Percentiles rank a stretch among this genome's conserved stretches.
Conservation (phyloP, 2,888 invertebrate genomes). For the Dynastes hyllus region DNA sequence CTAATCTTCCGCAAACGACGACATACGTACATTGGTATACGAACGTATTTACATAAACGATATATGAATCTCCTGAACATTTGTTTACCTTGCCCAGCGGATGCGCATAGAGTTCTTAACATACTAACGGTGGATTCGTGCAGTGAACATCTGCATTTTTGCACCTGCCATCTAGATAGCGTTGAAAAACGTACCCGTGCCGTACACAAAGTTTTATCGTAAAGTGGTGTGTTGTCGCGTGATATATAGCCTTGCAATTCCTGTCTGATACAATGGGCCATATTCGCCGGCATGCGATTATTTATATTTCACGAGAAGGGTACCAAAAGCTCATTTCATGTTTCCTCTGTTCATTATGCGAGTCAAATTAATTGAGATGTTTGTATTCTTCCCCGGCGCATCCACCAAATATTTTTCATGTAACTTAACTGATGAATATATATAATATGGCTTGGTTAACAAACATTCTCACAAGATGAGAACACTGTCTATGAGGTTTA, state of each 20-base stretch:
- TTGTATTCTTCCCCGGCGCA: too few species aligned
- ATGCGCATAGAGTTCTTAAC: constrained; percentile 27
- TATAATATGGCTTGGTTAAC: too few species aligned
- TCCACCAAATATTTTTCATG: too few species aligned
- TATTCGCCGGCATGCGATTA: too few species aligned
- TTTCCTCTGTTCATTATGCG: too few species aligned
- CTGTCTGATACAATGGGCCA: too few species aligned
- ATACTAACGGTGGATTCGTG: constrained; percentile 41
- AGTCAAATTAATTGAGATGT: too few species aligned
- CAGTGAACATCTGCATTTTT: constrained; percentile 50
- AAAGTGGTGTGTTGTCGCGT: neutral
- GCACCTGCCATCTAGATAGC: constrained; percentile 46
- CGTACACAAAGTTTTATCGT: constrained; percentile 14
- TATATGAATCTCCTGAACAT: constrained; percentile 32
- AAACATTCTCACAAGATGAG: too few species aligned
- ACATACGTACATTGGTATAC: neutral
- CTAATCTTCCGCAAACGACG: constrained; percentile 26
- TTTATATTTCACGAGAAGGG: too few species aligned
- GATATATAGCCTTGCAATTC: constrained; percentile 1
- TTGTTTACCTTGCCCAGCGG: constrained; percentile 23
- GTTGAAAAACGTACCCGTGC: constrained; percentile 33
- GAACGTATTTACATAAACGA: constrained; percentile 42
- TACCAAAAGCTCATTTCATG: too few species aligned
- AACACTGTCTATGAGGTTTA: too few species aligned
- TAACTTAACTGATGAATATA: too few species aligned